Evolutionary conservation across 2,888 invertebrate species (phyloP).

Genomic region (Phrixothrix hirtus): DNA sequence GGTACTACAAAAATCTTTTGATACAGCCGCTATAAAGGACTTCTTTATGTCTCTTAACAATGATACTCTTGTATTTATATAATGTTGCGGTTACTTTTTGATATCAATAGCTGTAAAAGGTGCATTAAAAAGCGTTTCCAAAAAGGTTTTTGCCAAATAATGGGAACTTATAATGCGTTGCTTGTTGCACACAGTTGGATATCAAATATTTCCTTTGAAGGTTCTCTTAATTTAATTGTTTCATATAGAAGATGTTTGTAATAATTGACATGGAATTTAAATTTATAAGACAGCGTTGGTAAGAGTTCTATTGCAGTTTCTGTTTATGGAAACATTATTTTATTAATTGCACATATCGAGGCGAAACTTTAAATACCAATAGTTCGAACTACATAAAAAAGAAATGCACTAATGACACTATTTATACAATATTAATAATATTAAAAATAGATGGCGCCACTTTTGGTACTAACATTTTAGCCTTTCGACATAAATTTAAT

Average conservation of each 20-base stretch:
- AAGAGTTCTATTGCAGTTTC: too few species aligned
- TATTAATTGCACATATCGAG: too few species aligned
- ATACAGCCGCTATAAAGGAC: constrained; percentile 26
- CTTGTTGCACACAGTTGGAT: constrained; percentile 19
- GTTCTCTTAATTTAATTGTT: neutral
- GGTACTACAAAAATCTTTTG: constrained; percentile 23
- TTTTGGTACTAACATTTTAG: too few species aligned
- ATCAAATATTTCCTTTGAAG: constrained; percentile 9
- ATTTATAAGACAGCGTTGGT: too few species aligned
- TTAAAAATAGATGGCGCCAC: too few species aligned
- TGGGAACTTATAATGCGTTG: constrained; percentile 10
- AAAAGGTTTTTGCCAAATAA: constrained; percentile 23
- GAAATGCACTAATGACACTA: too few species aligned
- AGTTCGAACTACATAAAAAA: too few species aligned
- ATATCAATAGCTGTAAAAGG: constrained; percentile 30
- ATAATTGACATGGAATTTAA: constrained; percentile 7
- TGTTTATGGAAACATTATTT: too few species aligned
- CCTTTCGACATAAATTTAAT: too few species aligned
- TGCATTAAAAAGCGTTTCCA: constrained; percentile 19
- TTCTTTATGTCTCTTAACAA: constrained; percentile 26
- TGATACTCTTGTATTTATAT: constrained; percentile 26
- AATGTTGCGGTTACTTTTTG: constrained; percentile 29
- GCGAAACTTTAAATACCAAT: too few species aligned
- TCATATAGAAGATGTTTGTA: constrained; percentile 7
- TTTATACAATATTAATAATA: too few species aligned